Evolutionary conservation across 1,140 invertebrate species (phyloP), one percentile per base, ranked within the genome.

Genomic region (Lepidurus couesii): DNA sequence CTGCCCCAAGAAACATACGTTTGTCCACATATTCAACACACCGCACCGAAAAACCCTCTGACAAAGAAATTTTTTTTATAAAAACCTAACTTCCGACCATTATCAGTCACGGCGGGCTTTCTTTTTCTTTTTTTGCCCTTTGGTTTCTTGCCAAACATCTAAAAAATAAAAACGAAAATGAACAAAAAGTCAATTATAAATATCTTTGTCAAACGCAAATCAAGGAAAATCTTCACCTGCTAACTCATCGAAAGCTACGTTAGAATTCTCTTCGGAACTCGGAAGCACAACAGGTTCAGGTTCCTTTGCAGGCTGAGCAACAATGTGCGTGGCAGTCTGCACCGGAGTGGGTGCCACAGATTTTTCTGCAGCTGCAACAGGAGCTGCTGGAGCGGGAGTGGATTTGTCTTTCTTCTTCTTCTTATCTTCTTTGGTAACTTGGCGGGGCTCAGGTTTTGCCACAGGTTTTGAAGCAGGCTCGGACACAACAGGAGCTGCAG

Each of bases 41-140:
- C 34, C 34, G 34, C 34, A 34, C 34, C 34, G 34, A 34, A 34
- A 34, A 34, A 34, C 34, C 34, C 34, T 34, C 34, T 34, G 34
- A 34, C 34, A 34, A 4, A 34, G 26, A 34, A 34, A 3, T 34
- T 34, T 34, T 26, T 26, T n/a, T 16, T 65, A 47, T 7, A 7
- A 9, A 21, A 65, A 65, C 4, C 47, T 65, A 65, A 65, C 53
- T 65, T 65, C 21, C 53, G 16, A 65, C 6, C 53, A n/a, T 65
- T 65, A 45, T 78, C 53, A 44, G 65, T 79, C 76, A 42, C 79
- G 79, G 13, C 79, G 75, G 24, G 75, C 75, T 47, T 77, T 77
- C 75, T 77, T 77, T 47, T 77, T 77, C 42, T 77, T 77, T 43
- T 77, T 77, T 21, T 77, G 44, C 10, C 42, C 16, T 34, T 45